Conservation (phyloP, 2,888 invertebrate genomes). For the Drosophila hawaiiensis region DNA sequence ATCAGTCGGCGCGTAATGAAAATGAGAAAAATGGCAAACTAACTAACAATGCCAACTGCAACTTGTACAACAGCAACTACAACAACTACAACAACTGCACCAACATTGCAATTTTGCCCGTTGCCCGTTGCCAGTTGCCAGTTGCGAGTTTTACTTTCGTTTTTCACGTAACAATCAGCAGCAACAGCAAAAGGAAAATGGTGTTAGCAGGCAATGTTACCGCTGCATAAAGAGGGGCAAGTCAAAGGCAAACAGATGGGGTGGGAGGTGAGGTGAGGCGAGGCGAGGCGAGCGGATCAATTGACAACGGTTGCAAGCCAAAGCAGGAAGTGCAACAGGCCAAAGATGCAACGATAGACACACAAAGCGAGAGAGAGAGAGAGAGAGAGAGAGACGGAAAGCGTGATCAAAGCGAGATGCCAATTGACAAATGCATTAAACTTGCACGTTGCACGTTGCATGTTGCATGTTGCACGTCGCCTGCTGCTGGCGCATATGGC, state of each 20-base stretch:
- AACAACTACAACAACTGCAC: background rate
- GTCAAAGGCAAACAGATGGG: background rate
- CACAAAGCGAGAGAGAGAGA: background rate
- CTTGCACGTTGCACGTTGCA: constrained; percentile 62
- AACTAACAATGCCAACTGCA: constrained; percentile 77
- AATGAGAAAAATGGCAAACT: constrained; percentile 62
- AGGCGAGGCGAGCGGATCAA: constrained; percentile 46
- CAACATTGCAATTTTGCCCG: constrained; percentile 54
- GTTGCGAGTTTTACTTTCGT: constrained; percentile 77
- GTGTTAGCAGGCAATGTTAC: constrained; percentile 78
- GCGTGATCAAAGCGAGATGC: constrained; percentile 15
- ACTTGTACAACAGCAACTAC: constrained; percentile 50
- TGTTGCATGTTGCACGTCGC: constrained; percentile 52
- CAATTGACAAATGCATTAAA: constrained; percentile 60
- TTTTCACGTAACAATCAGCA: constrained; percentile 73
- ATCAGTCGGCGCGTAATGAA: constrained; percentile 68
- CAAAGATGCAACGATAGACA: constrained; percentile 54
- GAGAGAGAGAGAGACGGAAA: constrained; percentile 5
- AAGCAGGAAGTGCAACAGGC: constrained; percentile 64
- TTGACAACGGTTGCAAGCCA: constrained; percentile 45
- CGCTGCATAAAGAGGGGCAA: constrained; percentile 31
- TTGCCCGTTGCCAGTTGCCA: constrained; percentile 56
- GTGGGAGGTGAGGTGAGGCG: background rate
- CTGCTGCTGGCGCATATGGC: constrained; percentile 30
- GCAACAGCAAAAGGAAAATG: constrained; percentile 76